These are phyloP conservation scores for Terrapene triunguis DNA, from an alignment of 2,113 vertebrate genomes.

Conservation along the genomic window DNA sequence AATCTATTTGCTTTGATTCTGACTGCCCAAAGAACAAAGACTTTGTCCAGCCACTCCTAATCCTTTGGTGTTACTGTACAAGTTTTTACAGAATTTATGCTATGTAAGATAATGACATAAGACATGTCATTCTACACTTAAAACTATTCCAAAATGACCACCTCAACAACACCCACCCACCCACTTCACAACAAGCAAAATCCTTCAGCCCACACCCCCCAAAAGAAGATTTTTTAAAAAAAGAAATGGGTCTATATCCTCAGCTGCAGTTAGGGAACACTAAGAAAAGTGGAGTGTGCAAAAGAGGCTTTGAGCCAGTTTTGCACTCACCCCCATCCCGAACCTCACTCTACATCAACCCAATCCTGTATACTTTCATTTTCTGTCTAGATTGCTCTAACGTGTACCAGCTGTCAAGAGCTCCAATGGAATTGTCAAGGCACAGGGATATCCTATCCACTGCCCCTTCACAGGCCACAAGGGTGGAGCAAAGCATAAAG, in stretches of 20 bases:
- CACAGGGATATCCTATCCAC: not conserved
- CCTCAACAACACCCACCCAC: rapidly evolving
- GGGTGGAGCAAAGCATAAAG: rapidly evolving
- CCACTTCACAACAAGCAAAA: not conserved
- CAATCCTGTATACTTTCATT: not conserved
- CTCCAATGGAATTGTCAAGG: not conserved
- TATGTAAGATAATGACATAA: not conserved
- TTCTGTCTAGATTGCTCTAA: not conserved
- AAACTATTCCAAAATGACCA: not conserved
- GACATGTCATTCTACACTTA: not conserved
- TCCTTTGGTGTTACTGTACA: not conserved
- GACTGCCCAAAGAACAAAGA: not conserved
- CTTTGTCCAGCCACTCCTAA: not conserved
- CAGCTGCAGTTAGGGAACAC: not conserved
- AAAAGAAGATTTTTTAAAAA: not conserved
- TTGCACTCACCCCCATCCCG: not conserved
- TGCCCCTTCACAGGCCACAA: not conserved
- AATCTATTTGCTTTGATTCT: not conserved
- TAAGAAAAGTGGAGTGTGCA: not conserved
- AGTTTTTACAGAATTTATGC: not conserved
- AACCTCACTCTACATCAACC: rapidly evolving
- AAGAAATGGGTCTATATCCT: not conserved
- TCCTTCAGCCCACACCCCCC: not conserved
- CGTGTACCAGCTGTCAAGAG: not conserved
- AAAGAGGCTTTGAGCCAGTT: not conserved